These are phyloP conservation scores for Siderastrea radians DNA, from an alignment of 92 coral and sea anemone genomes.

Conservation along the genomic window DNA sequence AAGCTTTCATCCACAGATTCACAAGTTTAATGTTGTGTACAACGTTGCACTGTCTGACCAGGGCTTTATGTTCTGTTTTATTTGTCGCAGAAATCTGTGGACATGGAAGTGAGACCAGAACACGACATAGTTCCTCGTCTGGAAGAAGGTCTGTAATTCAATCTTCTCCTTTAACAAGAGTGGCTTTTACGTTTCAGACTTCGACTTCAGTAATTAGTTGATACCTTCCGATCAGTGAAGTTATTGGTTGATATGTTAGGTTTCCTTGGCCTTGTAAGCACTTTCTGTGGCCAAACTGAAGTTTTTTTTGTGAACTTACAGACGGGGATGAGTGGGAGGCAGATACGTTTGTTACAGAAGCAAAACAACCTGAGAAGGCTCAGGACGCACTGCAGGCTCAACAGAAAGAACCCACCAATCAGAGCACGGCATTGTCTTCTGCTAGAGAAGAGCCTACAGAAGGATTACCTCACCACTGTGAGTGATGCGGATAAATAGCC, in stretches of 20 bases:
- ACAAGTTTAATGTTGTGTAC: no score
- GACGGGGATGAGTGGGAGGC: slow-evolving; percentile 42
- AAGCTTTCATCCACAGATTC: background rate
- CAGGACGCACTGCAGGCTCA: slow-evolving; percentile 69
- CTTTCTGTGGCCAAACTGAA: background rate
- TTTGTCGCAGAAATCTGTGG: slow-evolving; percentile 69
- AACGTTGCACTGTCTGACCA: background rate
- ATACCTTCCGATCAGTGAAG: background rate
- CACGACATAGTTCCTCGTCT: slow-evolving; percentile 90
- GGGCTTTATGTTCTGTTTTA: background rate
- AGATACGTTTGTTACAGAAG: background rate
- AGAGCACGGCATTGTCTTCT: slow-evolving; percentile 55
- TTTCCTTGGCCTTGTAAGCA: background rate
- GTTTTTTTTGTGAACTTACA: background rate
- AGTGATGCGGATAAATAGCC: background rate
- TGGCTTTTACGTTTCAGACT: background rate
- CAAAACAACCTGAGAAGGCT: slow-evolving; percentile 30
- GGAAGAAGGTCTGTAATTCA: slow-evolving; percentile 69
- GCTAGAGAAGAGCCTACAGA: slow-evolving; percentile 74
- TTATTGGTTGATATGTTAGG: background rate
- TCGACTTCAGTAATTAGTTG: background rate
- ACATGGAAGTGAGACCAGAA: slow-evolving; percentile 87
- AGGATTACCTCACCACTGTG: slow-evolving; percentile 43
- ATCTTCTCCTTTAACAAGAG: background rate
- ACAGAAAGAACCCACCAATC: slow-evolving; percentile 66